Evolutionary conservation across 2,113 vertebrate species (phyloP), one percentile per base, ranked within the genome.

Genomic region (Aspidoscelis tigris): DNA sequence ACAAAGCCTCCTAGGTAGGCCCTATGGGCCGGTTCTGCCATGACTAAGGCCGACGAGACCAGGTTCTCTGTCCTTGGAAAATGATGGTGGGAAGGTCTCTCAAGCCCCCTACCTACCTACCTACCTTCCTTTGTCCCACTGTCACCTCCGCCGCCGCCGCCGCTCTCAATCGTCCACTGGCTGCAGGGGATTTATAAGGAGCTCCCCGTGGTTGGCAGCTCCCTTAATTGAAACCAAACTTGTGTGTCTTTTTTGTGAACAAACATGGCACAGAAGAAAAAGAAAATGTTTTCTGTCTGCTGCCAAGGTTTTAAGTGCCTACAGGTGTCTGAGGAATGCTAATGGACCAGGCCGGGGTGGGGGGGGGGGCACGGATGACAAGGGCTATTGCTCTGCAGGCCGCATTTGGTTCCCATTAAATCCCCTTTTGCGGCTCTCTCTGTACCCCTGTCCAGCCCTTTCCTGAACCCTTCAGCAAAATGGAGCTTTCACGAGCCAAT

Each of bases 261-360:
- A 96, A 96, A 96, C 95, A 96, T 95, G 96, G 96, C 95, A 96
- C 61, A 85, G 76, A 68, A 80, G 86, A 84, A 91, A 90, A 84
- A 91, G 87, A 75, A 85, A 71, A 86, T 80, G 71, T 71, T 83
- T 74, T 86, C 84, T 85, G 79, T 88, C 55, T 66, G 80, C 80
- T 87, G 95, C 93, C 96, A 96, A 95, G 94, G 95, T 89, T 84
- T 96, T 96, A 96, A 98, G 95, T 96, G 96, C 96, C 95, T 96
- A 94, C 97, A 98, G 97, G 97, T 98, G 97, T 96, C 93, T 90
- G 84, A 96, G 93, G 96, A 97, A 97, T 97, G 97, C 95, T 96
- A 95, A 87, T 89, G 87, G 91, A 89, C 91, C 33, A 33, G 33
- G 33, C 33, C 33, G 33, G 33, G 33, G 33, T 33, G 33, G 92